Base-by-base conservation (phyloP, 2,888 invertebrate species). In the Aporophyla lueneburgensis region DNA sequence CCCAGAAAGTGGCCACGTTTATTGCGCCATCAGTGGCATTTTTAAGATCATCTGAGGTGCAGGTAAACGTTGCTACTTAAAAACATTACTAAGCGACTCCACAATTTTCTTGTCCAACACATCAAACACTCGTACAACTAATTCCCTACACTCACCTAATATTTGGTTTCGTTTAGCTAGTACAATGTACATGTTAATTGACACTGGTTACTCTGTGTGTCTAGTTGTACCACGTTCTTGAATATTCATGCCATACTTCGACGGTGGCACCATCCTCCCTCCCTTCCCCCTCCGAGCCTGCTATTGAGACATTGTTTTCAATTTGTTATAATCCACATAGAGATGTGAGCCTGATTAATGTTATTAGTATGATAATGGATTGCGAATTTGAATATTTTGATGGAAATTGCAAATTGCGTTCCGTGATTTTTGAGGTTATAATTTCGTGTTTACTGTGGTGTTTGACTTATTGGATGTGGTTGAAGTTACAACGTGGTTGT, bases 211-310 rank as follows among this genome's bases (percentile, higher is more conserved):
- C 85, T 89, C 86, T 85, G 86, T 85, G 85, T 77, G 77, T 69
- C 79, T 83, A 81, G 78, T 82, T 79, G 83, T 80, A 78, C 74
- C 75, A 12, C 43, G 51, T 43, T 9, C 66, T 78, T 91, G 85
- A 90, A 91, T 91, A 90, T 90, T 90, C 89, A 89, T 89, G 77
- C 24, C n/a, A 80, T 73, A 74, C 84, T 83, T 54, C 78, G 69
- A 56, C 69, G 33, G 46, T 58, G 56, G 66, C 66, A 19, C 12
- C 27, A 21, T 7, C 9, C 4, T 27, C 54, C n/a, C 0, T 5
- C 12, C 9, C 14, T 1, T 6, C 21, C 0, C 3, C 16, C 6
- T 10, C 14, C 66, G 27, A 21, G 33, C 56, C 71, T 58, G 46
- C 70, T 81, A 82, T 83, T 69, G 76, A 81, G 79, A 85, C 72